Conservation (phyloP, 1,140 invertebrate species). For the Octopus bimaculoides region DNA sequence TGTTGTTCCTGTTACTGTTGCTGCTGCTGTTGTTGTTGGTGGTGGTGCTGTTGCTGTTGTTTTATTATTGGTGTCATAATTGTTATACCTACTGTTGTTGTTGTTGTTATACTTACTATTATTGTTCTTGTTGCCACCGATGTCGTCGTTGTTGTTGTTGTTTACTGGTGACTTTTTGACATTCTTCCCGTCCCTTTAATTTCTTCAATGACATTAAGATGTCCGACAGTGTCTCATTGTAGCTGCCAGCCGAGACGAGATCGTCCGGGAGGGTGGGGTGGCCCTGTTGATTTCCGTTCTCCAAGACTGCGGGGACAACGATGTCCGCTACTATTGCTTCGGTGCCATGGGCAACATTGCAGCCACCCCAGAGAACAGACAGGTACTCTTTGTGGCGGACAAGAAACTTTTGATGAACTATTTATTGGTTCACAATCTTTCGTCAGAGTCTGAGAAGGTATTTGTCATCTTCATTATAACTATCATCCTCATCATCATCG, state of each 20-base stretch:
- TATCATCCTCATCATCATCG: neutral
- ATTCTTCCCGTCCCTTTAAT: too few relatives aligned
- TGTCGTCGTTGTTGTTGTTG: too few relatives aligned
- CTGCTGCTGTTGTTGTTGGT: too few relatives aligned
- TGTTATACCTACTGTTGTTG: too few relatives aligned
- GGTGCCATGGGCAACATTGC: slow-evolving; percentile 7
- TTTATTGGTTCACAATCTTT: slow-evolving; percentile 1
- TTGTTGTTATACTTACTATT: too few relatives aligned
- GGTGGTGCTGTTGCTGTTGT: too few relatives aligned
- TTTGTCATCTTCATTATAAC: neutral
- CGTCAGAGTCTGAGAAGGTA: slow-evolving; percentile 7
- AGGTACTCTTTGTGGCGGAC: neutral
- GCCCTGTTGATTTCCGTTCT: neutral
- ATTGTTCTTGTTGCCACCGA: too few relatives aligned
- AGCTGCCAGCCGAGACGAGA: neutral
- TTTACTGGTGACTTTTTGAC: too few relatives aligned
- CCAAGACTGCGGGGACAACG: neutral
- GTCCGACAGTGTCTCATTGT: neutral
- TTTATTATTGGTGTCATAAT: too few relatives aligned
- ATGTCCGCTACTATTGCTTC: slow-evolving; percentile 2
- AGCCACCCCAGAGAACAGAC: neutral
- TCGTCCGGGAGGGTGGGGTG: neutral
- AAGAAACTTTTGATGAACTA: neutral
- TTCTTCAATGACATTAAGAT: neutral
- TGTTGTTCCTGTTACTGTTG: too few relatives aligned